A percentile compares a stretch with the other conserved stretches of the same genome.
These are phyloP conservation scores for Phyllotreta cruciferae DNA, from an alignment of 2,888 invertebrate genomes.

Conservation along the genomic window DNA sequence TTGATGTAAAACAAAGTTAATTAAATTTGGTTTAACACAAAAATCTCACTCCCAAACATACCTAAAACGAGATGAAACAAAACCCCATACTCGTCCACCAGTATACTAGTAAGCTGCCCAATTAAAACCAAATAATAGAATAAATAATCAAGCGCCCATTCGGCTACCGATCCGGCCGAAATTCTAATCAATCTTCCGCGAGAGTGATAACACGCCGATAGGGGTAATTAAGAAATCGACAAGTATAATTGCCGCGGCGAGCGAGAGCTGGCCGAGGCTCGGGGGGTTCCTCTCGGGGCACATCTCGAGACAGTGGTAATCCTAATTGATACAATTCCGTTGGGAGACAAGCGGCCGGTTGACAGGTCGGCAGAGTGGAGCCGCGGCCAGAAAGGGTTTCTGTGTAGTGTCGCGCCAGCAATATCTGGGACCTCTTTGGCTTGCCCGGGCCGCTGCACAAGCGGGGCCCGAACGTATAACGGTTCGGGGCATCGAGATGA, in stretches of 20 bases:
- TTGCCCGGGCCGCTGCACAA: slow-evolving; percentile 23
- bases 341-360: slow-evolving; percentile 41
- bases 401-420: slow-evolving; percentile 58
- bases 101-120: slow-evolving; percentile 10
- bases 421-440: slow-evolving; percentile 40
- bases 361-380: slow-evolving; percentile 57
- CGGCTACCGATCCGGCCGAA: slow-evolving; percentile 5
- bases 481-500: slow-evolving; percentile 33
- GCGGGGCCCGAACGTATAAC: slow-evolving; percentile 13
- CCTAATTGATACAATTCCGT: slow-evolving; percentile 58
- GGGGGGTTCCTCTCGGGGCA: slow-evolving; percentile 5
- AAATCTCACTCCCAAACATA: slow-evolving; percentile 1
- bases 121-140: slow-evolving; percentile 1
- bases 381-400: slow-evolving; percentile 61
- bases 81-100: neutral
- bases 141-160: slow-evolving; percentile 7
- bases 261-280: slow-evolving; percentile 1
- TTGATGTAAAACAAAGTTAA: too few species aligned
- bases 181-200: slow-evolving; percentile 32
- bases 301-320: slow-evolving; percentile 45
- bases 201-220: slow-evolving; percentile 36
- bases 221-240: slow-evolving; percentile 41
- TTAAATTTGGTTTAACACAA: neutral
- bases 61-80: neutral
- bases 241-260: slow-evolving; percentile 34